Conservation (phyloP, 2,113 vertebrate genomes). For the Anhinga rufa region DNA sequence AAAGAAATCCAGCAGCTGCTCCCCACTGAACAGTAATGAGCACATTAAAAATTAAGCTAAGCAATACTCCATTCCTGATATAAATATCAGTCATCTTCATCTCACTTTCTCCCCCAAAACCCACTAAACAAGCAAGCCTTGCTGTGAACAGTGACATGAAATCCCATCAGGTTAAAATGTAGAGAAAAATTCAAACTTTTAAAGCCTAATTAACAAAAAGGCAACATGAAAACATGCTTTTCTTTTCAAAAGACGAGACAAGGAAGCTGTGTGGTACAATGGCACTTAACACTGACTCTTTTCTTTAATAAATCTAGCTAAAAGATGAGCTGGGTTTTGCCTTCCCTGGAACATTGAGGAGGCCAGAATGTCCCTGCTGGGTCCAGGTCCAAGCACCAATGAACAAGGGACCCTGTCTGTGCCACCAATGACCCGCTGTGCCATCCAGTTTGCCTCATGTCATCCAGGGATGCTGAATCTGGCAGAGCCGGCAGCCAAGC, state of each 20-base stretch:
- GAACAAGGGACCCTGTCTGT: background rate
- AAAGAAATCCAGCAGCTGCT: slow-evolving; percentile 7
- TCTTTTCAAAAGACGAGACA: background rate
- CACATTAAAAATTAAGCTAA: slow-evolving; percentile 44
- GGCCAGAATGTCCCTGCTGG: background rate
- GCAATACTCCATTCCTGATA: background rate
- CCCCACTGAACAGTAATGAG: background rate
- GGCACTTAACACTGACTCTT: background rate
- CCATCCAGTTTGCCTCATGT: background rate
- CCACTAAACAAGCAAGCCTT: background rate
- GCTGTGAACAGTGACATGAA: background rate
- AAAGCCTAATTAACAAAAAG: background rate
- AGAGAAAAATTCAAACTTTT: background rate
- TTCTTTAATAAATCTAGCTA: background rate
- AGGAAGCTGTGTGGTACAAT: background rate
- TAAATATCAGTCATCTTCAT: background rate
- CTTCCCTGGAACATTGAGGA: rapidly evolving
- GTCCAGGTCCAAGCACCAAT: background rate
- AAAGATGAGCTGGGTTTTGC: background rate
- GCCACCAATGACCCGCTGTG: background rate
- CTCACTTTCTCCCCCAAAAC: background rate
- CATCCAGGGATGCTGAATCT: background rate
- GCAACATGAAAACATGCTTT: background rate
- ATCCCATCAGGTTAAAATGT: background rate
- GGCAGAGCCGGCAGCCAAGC: background rate